phyloP scores from a whole-genome alignment of 2,797 vertebrate species.

The Macrochelys suwanniensis region DNA sequence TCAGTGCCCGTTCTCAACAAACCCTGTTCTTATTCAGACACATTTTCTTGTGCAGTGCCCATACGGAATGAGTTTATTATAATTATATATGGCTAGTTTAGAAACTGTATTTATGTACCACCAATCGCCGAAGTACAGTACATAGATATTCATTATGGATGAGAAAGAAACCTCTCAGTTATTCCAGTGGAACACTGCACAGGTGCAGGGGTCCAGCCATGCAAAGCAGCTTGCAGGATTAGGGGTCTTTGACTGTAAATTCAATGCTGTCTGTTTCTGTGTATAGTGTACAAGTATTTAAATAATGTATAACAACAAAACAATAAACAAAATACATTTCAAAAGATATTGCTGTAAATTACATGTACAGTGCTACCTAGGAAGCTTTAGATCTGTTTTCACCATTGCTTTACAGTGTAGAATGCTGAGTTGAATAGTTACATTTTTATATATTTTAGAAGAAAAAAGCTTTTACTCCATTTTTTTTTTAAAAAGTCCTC shows the following conservation, averaged over 20 bases:
- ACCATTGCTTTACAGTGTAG: not conserved
- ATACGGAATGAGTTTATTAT: not conserved
- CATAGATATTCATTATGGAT: not conserved
- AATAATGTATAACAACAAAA: not conserved
- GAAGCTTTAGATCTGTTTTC: not conserved
- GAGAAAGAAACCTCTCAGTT: not conserved
- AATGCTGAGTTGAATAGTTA: not conserved
- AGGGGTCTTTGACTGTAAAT: not conserved
- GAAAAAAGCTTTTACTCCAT: not conserved
- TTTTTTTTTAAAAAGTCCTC: not conserved
- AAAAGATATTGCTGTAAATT: not conserved
- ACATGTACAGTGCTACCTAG: not conserved
- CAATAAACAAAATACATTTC: not conserved
- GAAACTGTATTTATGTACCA: not conserved
- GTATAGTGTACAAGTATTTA: not conserved
- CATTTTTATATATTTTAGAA: not conserved
- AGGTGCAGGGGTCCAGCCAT: not conserved
- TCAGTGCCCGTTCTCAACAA: not conserved
- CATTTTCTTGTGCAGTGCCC: not conserved
- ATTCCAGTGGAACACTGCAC: not conserved
- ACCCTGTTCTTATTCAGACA: not conserved
- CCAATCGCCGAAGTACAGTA: not conserved
- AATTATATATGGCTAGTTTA: not conserved
- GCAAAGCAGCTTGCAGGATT: accelerated
- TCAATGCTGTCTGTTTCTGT: not conserved